Conservation (phyloP, 1,140 invertebrate genomes). For the Macrobrachium nipponense region DNA sequence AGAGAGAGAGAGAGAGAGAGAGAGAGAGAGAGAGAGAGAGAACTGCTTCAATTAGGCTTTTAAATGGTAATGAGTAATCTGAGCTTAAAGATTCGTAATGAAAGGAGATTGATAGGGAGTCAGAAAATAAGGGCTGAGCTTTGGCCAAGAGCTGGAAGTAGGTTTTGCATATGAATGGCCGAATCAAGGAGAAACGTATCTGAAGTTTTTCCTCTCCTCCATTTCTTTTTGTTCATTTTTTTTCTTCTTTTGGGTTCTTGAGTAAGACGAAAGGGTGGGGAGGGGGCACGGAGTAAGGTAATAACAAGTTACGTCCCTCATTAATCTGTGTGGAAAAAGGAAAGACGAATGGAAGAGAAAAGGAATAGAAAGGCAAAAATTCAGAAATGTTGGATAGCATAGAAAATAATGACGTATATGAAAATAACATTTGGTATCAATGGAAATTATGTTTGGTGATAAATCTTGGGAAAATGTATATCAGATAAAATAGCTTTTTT, state of each 20-base stretch:
- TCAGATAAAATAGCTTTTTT: no score
- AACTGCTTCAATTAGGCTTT: slow-evolving; percentile 28
- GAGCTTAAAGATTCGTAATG: slow-evolving; percentile 45
- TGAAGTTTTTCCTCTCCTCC: neutral
- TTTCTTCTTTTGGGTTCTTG: neutral
- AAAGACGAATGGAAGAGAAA: neutral
- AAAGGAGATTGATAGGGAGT: slow-evolving; percentile 43
- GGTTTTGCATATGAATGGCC: slow-evolving; percentile 43
- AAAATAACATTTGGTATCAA: neutral
- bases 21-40: slow-evolving; percentile 2
- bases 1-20: slow-evolving; percentile 16
- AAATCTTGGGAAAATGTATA: neutral
- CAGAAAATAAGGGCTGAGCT: slow-evolving; percentile 14
- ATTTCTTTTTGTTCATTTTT: neutral
- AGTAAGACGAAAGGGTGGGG: neutral
- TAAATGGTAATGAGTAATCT: slow-evolving; percentile 49
- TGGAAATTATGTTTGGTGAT: neutral
- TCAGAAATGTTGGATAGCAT: neutral
- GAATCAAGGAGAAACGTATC: slow-evolving; percentile 31
- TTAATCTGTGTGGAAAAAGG: neutral
- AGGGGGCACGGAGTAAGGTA: neutral
- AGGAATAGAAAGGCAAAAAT: neutral
- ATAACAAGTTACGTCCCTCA: no score
- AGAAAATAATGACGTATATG: neutral
- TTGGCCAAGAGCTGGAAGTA: slow-evolving; percentile 21